Percentiles rank a stretch among this genome's conserved stretches.
These are phyloP conservation scores for Halocynthia roretzi DNA, from an alignment of 23 tunicate genomes.

Conservation along the genomic window DNA sequence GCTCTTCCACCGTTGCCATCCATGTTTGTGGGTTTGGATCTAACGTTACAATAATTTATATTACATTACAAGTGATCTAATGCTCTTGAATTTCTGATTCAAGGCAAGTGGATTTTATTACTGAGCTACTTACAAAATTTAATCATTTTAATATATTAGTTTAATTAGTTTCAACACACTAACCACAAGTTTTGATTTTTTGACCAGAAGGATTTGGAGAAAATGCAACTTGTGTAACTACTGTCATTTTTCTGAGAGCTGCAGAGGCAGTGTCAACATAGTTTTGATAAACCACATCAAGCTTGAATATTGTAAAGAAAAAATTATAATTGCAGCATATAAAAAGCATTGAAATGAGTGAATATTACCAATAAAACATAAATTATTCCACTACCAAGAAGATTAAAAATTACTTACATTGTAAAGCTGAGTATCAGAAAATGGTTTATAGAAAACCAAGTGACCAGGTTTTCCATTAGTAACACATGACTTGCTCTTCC, in stretches of 20 bases:
- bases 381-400: not conserved
- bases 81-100: too few species aligned
- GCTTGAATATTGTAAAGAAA: constrained; percentile 20
- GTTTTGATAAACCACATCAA: constrained; percentile 62
- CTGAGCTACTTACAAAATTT: too few species aligned
- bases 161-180: not conserved
- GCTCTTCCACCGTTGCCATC: constrained; percentile 80
- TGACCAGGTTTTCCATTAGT: constrained; percentile 95
- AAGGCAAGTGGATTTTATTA: too few species aligned
- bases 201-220: not conserved
- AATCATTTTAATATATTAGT: too few species aligned
- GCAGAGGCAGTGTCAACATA: constrained; percentile 34
- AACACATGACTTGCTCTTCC: constrained; percentile 43
- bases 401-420: constrained; percentile 29
- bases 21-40: constrained; percentile 23
- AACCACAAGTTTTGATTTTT: not conserved
- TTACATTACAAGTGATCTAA: too few species aligned
- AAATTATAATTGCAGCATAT: not conserved
- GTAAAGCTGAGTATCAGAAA: constrained; percentile 49
- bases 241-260: not conserved
- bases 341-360: not conserved
- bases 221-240: constrained; percentile 3
- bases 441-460: constrained; percentile 60
- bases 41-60: not conserved
- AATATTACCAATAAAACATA: not conserved